Percentiles rank a stretch among this genome's conserved stretches.
Evolutionary conservation across 2,797 vertebrate species (phyloP).

Genomic region (Onychomys arenicola): DNA sequence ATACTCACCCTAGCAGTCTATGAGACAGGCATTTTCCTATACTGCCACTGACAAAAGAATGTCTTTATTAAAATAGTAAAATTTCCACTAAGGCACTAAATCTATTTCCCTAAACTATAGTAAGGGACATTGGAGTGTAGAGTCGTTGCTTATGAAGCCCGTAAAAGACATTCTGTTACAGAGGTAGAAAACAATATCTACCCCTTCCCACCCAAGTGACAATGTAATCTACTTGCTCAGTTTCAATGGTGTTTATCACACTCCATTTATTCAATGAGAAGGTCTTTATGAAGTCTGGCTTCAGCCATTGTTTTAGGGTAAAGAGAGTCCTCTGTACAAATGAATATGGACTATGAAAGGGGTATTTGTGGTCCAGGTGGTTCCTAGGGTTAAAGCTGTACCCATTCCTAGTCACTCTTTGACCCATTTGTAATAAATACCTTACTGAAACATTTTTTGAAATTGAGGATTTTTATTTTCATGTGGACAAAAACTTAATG

Average conservation of each 20-base stretch:
- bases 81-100: neutral
- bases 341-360: neutral
- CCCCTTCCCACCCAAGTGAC: neutral
- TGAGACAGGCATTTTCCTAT: neutral
- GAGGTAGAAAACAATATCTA: constrained; percentile 31
- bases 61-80: constrained; percentile 36
- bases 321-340: neutral
- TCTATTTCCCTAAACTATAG: neutral
- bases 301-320: neutral
- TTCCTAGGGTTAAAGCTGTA: neutral
- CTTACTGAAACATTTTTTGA: neutral
- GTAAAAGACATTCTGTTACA: neutral
- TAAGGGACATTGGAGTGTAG: neutral
- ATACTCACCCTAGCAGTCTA: neutral
- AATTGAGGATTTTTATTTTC: constrained; percentile 6
- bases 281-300: neutral
- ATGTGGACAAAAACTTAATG: neutral
- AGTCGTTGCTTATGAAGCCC: neutral
- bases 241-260: neutral
- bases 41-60: neutral
- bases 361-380: neutral
- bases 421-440: too few species aligned
- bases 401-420: too few species aligned
- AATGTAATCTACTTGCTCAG: neutral
- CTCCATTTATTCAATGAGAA: neutral